Evolutionary conservation across 1,140 invertebrate genomes (phyloP).

Genomic region (Nephotettix cincticeps): DNA sequence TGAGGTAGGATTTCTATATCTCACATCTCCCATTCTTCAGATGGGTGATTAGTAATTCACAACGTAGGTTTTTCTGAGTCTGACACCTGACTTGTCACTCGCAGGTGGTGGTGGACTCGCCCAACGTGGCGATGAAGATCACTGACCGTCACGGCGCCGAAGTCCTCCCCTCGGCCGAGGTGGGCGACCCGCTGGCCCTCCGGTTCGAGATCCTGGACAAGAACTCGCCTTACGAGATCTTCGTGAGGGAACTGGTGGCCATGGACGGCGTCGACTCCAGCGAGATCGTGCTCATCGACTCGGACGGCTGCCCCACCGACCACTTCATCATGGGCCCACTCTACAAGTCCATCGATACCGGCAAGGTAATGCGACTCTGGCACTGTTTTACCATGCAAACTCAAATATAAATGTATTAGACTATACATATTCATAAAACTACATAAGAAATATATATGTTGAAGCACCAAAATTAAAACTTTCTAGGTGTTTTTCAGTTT

Average conservation of each 20-base stretch:
- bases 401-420: no score
- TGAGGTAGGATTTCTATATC: no score
- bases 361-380: constrained; percentile 57
- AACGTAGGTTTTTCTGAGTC: no score
- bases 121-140: constrained; percentile 92
- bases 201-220: constrained; percentile 89
- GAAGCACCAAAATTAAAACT: no score
- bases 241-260: constrained; percentile 89
- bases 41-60: no score
- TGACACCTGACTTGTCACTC: no score
- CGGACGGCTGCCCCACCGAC: constrained; percentile 89
- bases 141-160: constrained; percentile 80
- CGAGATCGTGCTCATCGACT: constrained; percentile 89
- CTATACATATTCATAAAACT: no score
- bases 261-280: constrained; percentile 91
- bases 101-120: constrained; percentile 76
- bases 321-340: constrained; percentile 90
- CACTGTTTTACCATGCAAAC: no score
- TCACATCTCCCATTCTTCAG: no score
- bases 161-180: constrained; percentile 77
- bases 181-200: constrained; percentile 86
- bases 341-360: constrained; percentile 71
- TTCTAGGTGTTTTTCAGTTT: no score
- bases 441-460: no score
- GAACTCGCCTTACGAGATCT: constrained; percentile 92